These are phyloP conservation scores for Dryomyza anilis DNA, from an alignment of 2,888 invertebrate genomes.

Conservation along the genomic window DNA sequence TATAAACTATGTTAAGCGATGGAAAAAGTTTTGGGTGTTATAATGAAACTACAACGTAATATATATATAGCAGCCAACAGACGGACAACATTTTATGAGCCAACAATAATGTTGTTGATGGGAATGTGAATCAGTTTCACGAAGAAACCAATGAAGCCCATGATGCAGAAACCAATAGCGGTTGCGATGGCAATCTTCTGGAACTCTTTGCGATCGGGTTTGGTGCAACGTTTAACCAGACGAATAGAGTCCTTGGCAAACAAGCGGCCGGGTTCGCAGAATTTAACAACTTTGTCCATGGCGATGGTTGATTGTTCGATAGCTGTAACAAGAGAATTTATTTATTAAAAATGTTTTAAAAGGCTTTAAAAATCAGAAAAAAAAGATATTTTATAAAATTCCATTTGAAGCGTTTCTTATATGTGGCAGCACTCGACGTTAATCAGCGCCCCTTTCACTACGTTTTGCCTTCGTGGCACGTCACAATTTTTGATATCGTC, in stretches of 20 bases:
- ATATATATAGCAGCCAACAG: no score
- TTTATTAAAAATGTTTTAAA: neutral
- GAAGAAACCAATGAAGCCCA: slow-evolving; percentile 99
- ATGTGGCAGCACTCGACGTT: neutral
- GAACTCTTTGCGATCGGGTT: slow-evolving; percentile 99
- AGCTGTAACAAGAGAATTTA: slow-evolving; percentile 24
- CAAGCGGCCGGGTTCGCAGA: slow-evolving; percentile 92
- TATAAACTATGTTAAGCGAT: slow-evolving; percentile 18
- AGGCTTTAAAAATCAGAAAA: neutral
- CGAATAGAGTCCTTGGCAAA: slow-evolving; percentile 98
- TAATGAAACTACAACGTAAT: neutral
- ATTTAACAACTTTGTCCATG: slow-evolving; percentile 97
- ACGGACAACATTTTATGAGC: slow-evolving; percentile 65
- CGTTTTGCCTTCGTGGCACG: slow-evolving; percentile 14
- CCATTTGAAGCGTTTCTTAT: neutral
- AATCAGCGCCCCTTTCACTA: slow-evolving; percentile 4
- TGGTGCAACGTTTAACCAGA: slow-evolving; percentile 98
- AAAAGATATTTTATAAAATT: neutral
- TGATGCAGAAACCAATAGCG: slow-evolving; percentile 99
- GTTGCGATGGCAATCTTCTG: slow-evolving; percentile 99
- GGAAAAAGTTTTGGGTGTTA: neutral
- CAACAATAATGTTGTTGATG: slow-evolving; percentile 95
- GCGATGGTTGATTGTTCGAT: slow-evolving; percentile 28
- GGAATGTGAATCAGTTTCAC: slow-evolving; percentile 99
- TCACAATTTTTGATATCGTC: neutral